Percentiles rank a stretch among this genome's conserved stretches.
Conservation (phyloP, 2,888 invertebrate genomes). For the Tetramorium bicarinatum region DNA sequence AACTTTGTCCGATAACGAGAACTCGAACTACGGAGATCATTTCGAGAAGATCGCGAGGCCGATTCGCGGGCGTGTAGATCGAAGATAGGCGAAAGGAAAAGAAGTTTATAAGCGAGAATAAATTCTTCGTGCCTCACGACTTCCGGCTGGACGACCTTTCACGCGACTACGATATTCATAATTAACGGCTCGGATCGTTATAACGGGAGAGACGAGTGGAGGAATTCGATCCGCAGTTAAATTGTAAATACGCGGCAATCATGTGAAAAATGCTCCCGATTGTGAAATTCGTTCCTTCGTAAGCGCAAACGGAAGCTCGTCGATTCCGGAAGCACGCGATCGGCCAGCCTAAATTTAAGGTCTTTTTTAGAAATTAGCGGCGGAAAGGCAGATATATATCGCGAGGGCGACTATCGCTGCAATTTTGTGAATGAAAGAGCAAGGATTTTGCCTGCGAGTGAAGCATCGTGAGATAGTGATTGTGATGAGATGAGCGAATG, state of each 20-base stretch:
- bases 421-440: conserved; percentile 69
- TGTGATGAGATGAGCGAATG: conserved; percentile 3
- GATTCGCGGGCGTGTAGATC: conserved; percentile 58
- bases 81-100: conserved; percentile 47
- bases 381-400: conserved; percentile 78
- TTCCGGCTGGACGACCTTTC: conserved; percentile 71
- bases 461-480: conserved; percentile 49
- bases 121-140: conserved; percentile 57
- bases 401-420: conserved; percentile 74
- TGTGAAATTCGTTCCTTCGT: conserved; percentile 62
- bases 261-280: conserved; percentile 41
- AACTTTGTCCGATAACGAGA: conserved; percentile 20
- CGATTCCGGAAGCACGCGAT: conserved; percentile 80
- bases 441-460: conserved; percentile 36
- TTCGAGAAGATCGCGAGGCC: conserved; percentile 50
- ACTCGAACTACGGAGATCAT: conserved; percentile 48
- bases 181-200: conserved; percentile 60
- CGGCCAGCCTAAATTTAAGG: conserved; percentile 82
- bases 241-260: conserved; percentile 67
- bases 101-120: conserved; percentile 54
- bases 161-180: conserved; percentile 50
- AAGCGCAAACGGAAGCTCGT: conserved; percentile 75
- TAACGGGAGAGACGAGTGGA: conserved; percentile 51
- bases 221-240: conserved; percentile 48
- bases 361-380: conserved; percentile 80